Evolutionary conservation across 2,888 invertebrate genomes (phyloP).

Genomic region (Tinea trinotella): DNA sequence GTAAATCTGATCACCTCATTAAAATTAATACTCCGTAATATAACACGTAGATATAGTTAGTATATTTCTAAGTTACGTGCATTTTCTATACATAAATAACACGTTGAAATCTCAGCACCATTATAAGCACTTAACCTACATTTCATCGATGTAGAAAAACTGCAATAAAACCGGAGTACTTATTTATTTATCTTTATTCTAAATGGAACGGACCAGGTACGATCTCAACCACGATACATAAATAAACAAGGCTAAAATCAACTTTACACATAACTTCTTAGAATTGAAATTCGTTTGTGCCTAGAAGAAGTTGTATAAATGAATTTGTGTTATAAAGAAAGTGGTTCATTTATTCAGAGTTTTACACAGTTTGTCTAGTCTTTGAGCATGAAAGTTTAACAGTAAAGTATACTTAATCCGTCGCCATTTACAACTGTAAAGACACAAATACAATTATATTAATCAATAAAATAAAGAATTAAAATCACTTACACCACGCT

Average conservation of each 20-base stretch:
- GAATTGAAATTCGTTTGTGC: not conserved
- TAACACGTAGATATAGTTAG: too few relatives aligned
- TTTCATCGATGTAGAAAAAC: not conserved
- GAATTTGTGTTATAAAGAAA: not conserved
- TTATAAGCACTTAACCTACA: too few relatives aligned
- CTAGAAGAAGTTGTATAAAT: not conserved
- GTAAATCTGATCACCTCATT: too few relatives aligned
- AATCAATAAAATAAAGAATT: too few relatives aligned
- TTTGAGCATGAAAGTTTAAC: not conserved
- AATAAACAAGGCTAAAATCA: not conserved
- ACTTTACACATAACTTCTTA: not conserved
- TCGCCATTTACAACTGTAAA: too few relatives aligned
- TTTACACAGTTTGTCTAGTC: constrained; percentile 4
- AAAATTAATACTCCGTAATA: too few relatives aligned
- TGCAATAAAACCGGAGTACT: not conserved
- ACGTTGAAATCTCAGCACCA: too few relatives aligned
- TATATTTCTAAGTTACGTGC: too few relatives aligned
- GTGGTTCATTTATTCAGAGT: constrained; percentile 3
- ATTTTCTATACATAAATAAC: too few relatives aligned
- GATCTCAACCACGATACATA: not conserved
- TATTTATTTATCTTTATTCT: constrained; percentile 3
- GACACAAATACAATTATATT: too few relatives aligned
- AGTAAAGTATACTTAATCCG: too few relatives aligned
- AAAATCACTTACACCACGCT: too few relatives aligned
- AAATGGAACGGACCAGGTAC: not conserved